A percentile compares a stretch with the other conserved stretches of the same genome.
These are phyloP conservation scores for Cordilura impudica DNA, from an alignment of 2,888 invertebrate species.

Conservation along the genomic window DNA sequence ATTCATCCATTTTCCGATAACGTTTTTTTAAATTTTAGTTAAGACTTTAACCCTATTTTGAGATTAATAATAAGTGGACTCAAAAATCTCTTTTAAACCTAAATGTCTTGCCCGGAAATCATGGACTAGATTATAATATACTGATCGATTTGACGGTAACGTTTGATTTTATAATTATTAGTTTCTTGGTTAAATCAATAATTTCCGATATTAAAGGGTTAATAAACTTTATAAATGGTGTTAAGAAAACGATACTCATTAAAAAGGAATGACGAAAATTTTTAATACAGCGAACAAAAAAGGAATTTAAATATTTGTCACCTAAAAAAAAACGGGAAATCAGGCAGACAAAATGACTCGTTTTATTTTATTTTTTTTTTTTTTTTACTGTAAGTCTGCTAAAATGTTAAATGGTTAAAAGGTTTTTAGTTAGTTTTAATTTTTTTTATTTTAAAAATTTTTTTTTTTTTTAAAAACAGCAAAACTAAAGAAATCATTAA, in stretches of 20 bases:
- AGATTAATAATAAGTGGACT: too few relatives aligned
- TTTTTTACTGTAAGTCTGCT: constrained; percentile 13
- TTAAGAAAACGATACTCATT: constrained; percentile 41
- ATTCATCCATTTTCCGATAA: too few relatives aligned
- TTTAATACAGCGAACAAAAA: background rate
- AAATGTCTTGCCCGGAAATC: too few relatives aligned
- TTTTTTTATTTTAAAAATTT: background rate
- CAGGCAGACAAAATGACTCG: constrained; percentile 62
- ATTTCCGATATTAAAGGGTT: background rate
- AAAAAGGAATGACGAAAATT: constrained; percentile 45
- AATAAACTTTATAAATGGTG: constrained; percentile 4
- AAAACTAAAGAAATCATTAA: constrained; percentile 58
- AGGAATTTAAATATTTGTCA: constrained; percentile 58
- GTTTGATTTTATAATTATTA: too few relatives aligned
- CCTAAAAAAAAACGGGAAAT: constrained; percentile 47
- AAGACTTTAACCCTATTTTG: too few relatives aligned
- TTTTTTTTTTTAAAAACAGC: constrained; percentile 9
- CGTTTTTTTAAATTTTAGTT: too few relatives aligned
- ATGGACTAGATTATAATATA: too few relatives aligned
- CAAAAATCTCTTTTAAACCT: too few relatives aligned
- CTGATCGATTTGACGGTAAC: too few relatives aligned
- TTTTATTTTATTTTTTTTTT: constrained; percentile 15
- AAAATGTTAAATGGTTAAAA: constrained; percentile 59
- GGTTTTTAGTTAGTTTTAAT: constrained; percentile 40
- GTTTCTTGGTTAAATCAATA: background rate